phyloP scores from a whole-genome alignment of 1,140 invertebrate species.

The Gonatopus flavifemur region DNA sequence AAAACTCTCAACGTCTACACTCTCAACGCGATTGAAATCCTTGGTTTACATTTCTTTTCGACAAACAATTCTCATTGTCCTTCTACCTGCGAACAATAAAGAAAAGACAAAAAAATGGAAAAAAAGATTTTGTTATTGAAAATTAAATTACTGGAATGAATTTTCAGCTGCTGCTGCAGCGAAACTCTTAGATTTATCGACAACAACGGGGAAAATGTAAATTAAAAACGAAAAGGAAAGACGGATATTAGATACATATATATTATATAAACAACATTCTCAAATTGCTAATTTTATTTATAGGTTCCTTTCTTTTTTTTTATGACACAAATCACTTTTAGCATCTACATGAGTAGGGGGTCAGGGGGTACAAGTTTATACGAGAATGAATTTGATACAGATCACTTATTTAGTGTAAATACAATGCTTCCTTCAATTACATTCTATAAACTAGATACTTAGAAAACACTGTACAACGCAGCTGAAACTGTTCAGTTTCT shows the following conservation, averaged over 20 bases:
- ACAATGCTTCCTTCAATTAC: conserved; percentile 57
- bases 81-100: conserved; percentile 20
- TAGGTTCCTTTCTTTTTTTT: conserved; percentile 42
- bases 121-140: no score
- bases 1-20: conserved; percentile 39
- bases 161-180: no score
- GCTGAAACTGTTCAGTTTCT: conserved; percentile 55
- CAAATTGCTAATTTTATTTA: conserved; percentile 61
- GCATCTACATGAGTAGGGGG: conserved; percentile 59
- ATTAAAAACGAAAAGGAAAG: neutral
- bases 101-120: no score
- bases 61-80: conserved; percentile 21
- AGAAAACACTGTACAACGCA: conserved; percentile 61
- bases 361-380: conserved; percentile 59
- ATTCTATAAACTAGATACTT: conserved; percentile 60
- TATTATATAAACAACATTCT: conserved; percentile 54
- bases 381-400: conserved; percentile 60
- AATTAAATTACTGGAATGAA: no score
- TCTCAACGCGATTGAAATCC: conserved; percentile 40
- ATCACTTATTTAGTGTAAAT: conserved; percentile 59
- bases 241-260: conserved; percentile 11
- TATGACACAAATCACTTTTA: conserved; percentile 61
- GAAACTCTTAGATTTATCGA: no score
- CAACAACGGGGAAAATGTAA: no score
- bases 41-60: conserved; percentile 39